Conservation (phyloP, 2,888 invertebrate genomes). For the Drosophila prolongata region DNA sequence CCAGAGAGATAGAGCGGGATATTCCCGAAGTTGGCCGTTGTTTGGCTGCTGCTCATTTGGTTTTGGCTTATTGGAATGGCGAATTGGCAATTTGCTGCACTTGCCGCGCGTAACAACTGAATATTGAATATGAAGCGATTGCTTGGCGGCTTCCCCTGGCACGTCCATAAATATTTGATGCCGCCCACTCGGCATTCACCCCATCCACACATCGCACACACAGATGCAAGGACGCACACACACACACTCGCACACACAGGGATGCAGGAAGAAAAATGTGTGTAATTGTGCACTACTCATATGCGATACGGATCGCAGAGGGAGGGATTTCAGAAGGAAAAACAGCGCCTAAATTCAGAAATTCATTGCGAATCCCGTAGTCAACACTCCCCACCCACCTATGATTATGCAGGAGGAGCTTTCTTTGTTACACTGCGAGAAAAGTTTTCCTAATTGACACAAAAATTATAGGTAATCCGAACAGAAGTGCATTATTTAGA, state of each 20-base stretch:
- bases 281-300: constrained; percentile 67
- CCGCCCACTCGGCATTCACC: neutral
- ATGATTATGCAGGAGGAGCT: constrained; percentile 50
- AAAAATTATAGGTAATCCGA: no score
- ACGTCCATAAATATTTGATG: constrained; percentile 76
- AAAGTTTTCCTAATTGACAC: neutral
- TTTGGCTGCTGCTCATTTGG: constrained; percentile 51
- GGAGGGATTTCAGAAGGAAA: constrained; percentile 56
- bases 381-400: neutral
- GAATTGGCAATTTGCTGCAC: constrained; percentile 73
- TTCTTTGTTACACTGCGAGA: constrained; percentile 4
- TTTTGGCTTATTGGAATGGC: constrained; percentile 56
- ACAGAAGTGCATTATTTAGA: no score
- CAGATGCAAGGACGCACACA: neutral
- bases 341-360: constrained; percentile 72
- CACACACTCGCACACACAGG: neutral
- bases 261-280: constrained; percentile 35
- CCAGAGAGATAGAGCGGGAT: constrained; percentile 2
- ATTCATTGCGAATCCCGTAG: constrained; percentile 59
- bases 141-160: constrained; percentile 58
- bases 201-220: constrained; percentile 4
- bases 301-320: constrained; percentile 23
- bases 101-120: constrained; percentile 67
- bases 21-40: constrained; percentile 28
- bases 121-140: constrained; percentile 78